phyloP scores from a whole-genome alignment of 2,888 invertebrate species.

The Thera britannica region DNA sequence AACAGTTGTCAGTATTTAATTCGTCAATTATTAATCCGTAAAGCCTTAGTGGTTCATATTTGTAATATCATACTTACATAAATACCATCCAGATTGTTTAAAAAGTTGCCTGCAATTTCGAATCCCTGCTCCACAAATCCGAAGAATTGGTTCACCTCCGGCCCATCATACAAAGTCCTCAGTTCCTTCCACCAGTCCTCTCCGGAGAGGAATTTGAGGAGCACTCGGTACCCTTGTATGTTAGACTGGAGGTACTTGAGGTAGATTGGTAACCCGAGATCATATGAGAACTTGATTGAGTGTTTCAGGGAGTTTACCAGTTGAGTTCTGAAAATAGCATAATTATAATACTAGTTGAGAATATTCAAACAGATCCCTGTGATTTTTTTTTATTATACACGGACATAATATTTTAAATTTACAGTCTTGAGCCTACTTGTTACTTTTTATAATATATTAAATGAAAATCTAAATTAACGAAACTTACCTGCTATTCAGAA shows the following conservation, averaged over 20 bases:
- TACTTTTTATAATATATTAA: too few species aligned
- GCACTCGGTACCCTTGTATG: conserved; percentile 64
- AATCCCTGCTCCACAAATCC: conserved; percentile 65
- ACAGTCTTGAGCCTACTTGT: too few species aligned
- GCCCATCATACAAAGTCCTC: conserved; percentile 62
- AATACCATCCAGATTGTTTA: conserved; percentile 71
- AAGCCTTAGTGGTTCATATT: too few species aligned
- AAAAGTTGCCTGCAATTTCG: conserved; percentile 64
- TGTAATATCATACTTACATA: conserved; percentile 61
- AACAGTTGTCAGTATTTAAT: too few species aligned
- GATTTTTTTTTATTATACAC: too few species aligned
- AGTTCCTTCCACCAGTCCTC: conserved; percentile 73
- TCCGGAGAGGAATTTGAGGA: conserved; percentile 68
- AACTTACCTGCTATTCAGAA: conserved; percentile 62
- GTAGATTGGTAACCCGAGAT: conserved; percentile 68
- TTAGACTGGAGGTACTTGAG: conserved; percentile 72
- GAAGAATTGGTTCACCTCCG: conserved; percentile 61
- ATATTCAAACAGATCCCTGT: too few species aligned
- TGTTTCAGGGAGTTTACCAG: conserved; percentile 55
- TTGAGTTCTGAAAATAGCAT: conserved; percentile 57
- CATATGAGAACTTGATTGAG: conserved; percentile 67
- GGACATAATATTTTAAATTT: too few species aligned
- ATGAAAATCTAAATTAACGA: background rate
- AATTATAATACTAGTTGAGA: too few species aligned
- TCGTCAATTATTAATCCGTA: too few species aligned